These are phyloP conservation scores for Apomyelois bistriatella DNA, from an alignment of 2,888 invertebrate species.

Conservation along the genomic window DNA sequence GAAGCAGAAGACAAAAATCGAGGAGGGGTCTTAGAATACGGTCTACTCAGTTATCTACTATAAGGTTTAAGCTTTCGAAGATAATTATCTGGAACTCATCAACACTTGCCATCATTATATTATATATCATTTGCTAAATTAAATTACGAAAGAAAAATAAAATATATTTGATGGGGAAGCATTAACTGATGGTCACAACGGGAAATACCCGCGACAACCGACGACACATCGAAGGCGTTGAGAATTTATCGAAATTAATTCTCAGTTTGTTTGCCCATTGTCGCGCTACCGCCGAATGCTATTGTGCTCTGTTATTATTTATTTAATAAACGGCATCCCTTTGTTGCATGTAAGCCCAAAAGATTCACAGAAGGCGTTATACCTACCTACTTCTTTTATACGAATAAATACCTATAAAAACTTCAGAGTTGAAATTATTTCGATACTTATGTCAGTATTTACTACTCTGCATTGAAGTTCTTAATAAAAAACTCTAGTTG, in stretches of 20 bases:
- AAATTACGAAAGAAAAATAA: background rate
- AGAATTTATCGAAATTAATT: slow-evolving; percentile 76
- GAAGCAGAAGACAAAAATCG: too few species aligned
- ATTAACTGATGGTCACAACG: background rate
- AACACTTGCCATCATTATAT: too few species aligned
- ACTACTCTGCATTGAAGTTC: background rate
- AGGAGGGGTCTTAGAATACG: too few species aligned
- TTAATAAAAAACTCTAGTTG: background rate
- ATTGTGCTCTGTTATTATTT: slow-evolving; percentile 70
- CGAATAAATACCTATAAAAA: slow-evolving; percentile 20
- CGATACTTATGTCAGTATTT: slow-evolving; percentile 1
- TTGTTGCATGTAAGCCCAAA: slow-evolving; percentile 57
- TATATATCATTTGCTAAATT: too few species aligned
- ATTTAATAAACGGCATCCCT: slow-evolving; percentile 70
- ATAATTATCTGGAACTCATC: too few species aligned
- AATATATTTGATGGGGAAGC: background rate
- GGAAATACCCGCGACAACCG: background rate
- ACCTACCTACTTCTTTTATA: slow-evolving; percentile 22
- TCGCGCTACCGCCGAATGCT: slow-evolving; percentile 58
- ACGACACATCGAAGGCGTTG: slow-evolving; percentile 63
- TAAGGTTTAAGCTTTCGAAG: too few species aligned
- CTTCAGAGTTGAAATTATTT: slow-evolving; percentile 5
- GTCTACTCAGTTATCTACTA: too few species aligned
- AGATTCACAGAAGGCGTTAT: slow-evolving; percentile 49
- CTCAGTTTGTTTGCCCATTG: slow-evolving; percentile 74